Evolutionary conservation across 2,113 vertebrate genomes (phyloP).

Genomic region (Andinoacara biseriatus): DNA sequence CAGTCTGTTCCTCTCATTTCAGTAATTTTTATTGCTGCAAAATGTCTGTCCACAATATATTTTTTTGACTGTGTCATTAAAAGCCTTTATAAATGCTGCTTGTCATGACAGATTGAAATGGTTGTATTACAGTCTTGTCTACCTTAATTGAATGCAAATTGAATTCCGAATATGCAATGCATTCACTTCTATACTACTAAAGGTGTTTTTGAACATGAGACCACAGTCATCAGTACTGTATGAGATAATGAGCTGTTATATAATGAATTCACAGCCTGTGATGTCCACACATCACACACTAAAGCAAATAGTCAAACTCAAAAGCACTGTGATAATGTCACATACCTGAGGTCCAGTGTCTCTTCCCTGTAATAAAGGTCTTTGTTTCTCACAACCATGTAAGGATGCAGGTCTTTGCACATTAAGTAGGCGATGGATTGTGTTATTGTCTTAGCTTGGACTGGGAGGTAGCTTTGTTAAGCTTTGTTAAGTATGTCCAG

Average conservation of each 20-base stretch:
- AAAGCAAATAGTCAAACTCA: neutral
- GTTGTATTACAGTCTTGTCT: neutral
- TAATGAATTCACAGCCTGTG: too few relatives aligned
- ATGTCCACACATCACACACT: too few relatives aligned
- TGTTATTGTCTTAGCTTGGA: neutral
- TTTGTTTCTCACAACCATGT: neutral
- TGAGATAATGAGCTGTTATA: neutral
- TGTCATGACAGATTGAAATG: neutral
- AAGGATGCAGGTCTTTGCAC: neutral
- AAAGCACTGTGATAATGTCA: too few relatives aligned
- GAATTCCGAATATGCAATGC: neutral
- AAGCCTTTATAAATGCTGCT: too few relatives aligned
- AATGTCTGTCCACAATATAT: too few relatives aligned
- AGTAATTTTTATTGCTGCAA: too few relatives aligned
- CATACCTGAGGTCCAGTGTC: neutral
- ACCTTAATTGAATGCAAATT: neutral
- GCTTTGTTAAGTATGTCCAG: neutral
- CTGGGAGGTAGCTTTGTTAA: neutral
- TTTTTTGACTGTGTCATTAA: too few relatives aligned
- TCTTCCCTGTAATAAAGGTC: neutral
- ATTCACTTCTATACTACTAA: neutral
- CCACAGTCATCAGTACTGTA: neutral
- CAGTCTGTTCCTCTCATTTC: too few relatives aligned
- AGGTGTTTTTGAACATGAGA: neutral
- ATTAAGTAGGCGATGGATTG: neutral